Evolutionary conservation across 2,113 vertebrate species (phyloP), one percentile per base, ranked within the genome.

Genomic region (Nothocercus julius): DNA sequence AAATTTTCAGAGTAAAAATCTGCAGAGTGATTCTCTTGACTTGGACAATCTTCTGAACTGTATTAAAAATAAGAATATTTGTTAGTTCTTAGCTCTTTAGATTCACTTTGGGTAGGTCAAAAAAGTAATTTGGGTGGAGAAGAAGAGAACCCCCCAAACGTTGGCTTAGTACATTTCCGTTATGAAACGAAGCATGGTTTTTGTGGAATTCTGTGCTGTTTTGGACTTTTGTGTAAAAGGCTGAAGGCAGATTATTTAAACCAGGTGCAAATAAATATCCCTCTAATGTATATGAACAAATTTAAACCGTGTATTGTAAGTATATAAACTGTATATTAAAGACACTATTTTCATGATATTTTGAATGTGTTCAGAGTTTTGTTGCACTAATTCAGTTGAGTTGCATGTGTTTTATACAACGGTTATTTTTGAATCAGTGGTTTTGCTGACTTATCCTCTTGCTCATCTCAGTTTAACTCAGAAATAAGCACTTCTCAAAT

Each of bases 261-360:
- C 81, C 94, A 94, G 95, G 85, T 96, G 96, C 96, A 96, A 97
- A 96, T 78, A 94, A 97, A 94, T 96, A 94, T 94, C 82, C 90
- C 91, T 93, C 63, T 95, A 96, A 96, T 96, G 84, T 96, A 96
- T 84, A 95, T 96, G 93, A 96, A 97, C 89, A 95, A 96, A 95
- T 94, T 86, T 91, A 94, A 95, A 77, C 94, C 0, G 40, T 1
- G 4, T 96, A 95, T 96, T 97, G 97, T 97, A 96, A 96, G 95
- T 95, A 85, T 95, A 86, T 96, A 90, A 95, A 95, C 93, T 97
- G 96, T 97, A 96, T 95, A 97, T 97, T 97, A 97, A 97, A 97
- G 94, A 97, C 90, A 95, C 89, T 97, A 97, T 97, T 97, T 97
- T 97, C 96, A 95, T 97, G 96, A 92, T 96, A 97, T 58, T 92